Conservation (phyloP, 1,140 invertebrate species). For the Drosophila sturtevanti region DNA sequence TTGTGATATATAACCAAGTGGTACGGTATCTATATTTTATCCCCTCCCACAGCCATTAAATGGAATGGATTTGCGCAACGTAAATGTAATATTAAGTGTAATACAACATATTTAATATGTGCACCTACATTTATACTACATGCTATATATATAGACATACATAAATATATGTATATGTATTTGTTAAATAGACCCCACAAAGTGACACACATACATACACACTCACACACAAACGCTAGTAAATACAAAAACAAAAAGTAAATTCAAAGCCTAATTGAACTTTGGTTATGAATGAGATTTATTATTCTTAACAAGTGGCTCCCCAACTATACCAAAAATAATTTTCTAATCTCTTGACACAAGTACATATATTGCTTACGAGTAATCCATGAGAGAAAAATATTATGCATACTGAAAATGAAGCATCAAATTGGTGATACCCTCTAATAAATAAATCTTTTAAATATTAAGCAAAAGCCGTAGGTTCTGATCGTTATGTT, state of each 20-base stretch:
- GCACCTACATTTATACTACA: background rate
- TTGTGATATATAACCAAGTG: background rate
- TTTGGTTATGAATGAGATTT: conserved; percentile 2
- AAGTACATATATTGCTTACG: conserved; percentile 41
- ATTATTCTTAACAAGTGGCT: background rate
- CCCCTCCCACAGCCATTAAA: background rate
- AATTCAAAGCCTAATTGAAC: conserved; percentile 8
- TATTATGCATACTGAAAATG: no score
- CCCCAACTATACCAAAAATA: background rate
- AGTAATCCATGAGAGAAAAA: conserved; percentile 27
- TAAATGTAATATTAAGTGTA: background rate
- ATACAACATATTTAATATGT: conserved; percentile 1
- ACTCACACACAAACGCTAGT: background rate
- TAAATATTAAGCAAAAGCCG: no score
- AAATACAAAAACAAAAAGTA: background rate
- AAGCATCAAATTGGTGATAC: conserved; percentile 8
- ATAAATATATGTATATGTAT: background rate
- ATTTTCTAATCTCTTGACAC: conserved; percentile 33
- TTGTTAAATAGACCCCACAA: background rate
- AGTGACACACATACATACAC: background rate
- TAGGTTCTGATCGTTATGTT: no score
- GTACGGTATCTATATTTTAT: background rate
- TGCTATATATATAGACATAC: background rate
- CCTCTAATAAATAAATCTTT: background rate
- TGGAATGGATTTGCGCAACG: conserved; percentile 4